A percentile compares a stretch with the other conserved stretches of the same genome.
These are phyloP conservation scores for Atrichornis clamosus DNA, from an alignment of 2,113 vertebrate species.

Conservation along the genomic window DNA sequence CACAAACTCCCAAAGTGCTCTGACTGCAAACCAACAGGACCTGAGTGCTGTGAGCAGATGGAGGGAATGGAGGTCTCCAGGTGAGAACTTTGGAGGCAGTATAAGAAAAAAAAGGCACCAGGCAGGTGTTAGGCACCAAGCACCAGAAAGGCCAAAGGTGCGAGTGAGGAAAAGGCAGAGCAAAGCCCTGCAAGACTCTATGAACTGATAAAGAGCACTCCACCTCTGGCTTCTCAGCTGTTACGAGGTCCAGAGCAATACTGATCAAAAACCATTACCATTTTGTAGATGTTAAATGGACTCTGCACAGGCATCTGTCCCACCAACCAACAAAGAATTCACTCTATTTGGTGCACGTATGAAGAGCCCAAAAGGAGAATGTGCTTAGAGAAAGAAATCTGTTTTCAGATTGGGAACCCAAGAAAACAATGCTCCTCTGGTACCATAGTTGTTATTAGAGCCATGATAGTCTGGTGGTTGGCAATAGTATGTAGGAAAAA, in stretches of 20 bases:
- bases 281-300: neutral
- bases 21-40: neutral
- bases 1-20: neutral
- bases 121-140: neutral
- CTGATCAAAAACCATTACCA: neutral
- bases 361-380: neutral
- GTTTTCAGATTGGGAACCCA: neutral
- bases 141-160: neutral
- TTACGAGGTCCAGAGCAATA: neutral
- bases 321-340: neutral
- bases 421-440: neutral
- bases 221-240: neutral
- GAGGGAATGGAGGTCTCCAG: neutral
- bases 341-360: neutral
- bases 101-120: neutral
- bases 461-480: neutral
- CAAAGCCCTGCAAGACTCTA: neutral
- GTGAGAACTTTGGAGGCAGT: neutral
- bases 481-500: neutral
- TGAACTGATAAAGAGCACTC: neutral
- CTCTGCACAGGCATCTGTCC: rapidly evolving
- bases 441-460: neutral
- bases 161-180: neutral
- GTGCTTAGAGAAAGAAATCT: neutral
- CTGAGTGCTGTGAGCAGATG: neutral